Base-by-base conservation (phyloP, 2,797 vertebrate species). In the Notoglanidium macrostoma region DNA sequence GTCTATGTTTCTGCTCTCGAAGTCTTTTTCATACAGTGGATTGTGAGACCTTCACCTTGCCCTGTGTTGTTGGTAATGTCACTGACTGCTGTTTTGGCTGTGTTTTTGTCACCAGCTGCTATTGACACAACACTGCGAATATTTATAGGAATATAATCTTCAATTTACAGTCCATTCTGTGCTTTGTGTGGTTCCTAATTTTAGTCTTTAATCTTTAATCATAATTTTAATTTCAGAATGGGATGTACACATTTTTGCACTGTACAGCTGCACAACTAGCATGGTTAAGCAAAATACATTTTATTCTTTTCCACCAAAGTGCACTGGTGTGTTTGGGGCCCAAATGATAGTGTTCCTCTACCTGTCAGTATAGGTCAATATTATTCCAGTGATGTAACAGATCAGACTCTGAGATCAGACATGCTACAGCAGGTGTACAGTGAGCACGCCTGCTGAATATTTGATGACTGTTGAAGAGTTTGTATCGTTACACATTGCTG, bases 381-480 rank as follows among this genome's bases (percentile, higher is more conserved):
- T 59, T 59, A 59, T 40, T 14, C 21, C 77, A 23, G 19, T 59
- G 77, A 9, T 57, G 54, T 79, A 79, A 57, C 77, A 79, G 77
- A 79, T 79, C 77, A 79, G 77, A 57, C 55, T 2, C 10, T 19
- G 40, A 55, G 86, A 89, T 87, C 84, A 86, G 78, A 87, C 2
- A 2, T 3, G 7, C 76, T 79, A 49, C 14, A 87, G 92, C 92
- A 94, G 94, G 93, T 94, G 93, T 93, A 91, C 80, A 88, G 81
- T 70, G 79, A 70, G 79, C 87, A 67, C 86, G 21, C 88, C 44
- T 92, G 87, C 89, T 95, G 91, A 93, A 94, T 94, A 94, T 94
- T 95, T 94, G 85, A 94, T 95, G 91, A 89, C 82, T 65, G 79
- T 51, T 83, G 87, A 88, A 86, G 63, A 85, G 89, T 92, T 94